Base-by-base conservation (phyloP, 53 echinoderm and acorn worm species). In the Echinometra lucunter region DNA sequence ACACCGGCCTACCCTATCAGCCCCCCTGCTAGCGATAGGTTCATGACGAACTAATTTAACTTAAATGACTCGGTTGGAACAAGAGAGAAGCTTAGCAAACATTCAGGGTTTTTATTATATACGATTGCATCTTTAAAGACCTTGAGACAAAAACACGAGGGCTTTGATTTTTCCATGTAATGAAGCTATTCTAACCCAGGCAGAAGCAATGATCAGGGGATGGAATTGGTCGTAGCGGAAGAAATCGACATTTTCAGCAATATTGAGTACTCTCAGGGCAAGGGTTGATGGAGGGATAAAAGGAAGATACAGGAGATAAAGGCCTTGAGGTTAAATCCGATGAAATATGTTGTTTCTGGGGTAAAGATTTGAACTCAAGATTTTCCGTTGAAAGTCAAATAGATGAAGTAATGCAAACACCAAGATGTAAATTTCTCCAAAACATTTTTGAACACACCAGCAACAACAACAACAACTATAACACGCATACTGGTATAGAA, bases 41-140 rank as follows among this genome's bases (percentile, higher is more conserved):
- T 47, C 28, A 85, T 85, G 53, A 85, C 40, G 85, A 85, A 85
- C 27, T 85, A 85, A 85, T 85, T n/a, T 81, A 81, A 81, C 42
- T 47, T 85, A 25, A 49, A 49, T 85, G 45, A 53, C 17, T 82
- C 18, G 82, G 82, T 82, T 42, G 42, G 44, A 4, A 44, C 11
- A 23, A 85, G 49, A 21, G 8, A 25, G 12, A 27, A 28, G n/a
- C 85, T 30, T 47, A 53, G 44, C 21, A 47, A 47, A 85, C 49
- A 85, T 85, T 28, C 28, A 85, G 47, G 82, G 47, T 85, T 45
- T 85, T 85, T 85, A 0, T 40, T 10, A 42, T 49, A 47, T 53
- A 27, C n/a, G 45, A 83, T 85, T 49, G 49, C 18, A 85, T 85
- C 85, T 49, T 85, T 85, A 49, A 85, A 85, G 85, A 49, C 85